Evolutionary conservation across 1,140 invertebrate genomes (phyloP).

Genomic region (Pinna nobilis): DNA sequence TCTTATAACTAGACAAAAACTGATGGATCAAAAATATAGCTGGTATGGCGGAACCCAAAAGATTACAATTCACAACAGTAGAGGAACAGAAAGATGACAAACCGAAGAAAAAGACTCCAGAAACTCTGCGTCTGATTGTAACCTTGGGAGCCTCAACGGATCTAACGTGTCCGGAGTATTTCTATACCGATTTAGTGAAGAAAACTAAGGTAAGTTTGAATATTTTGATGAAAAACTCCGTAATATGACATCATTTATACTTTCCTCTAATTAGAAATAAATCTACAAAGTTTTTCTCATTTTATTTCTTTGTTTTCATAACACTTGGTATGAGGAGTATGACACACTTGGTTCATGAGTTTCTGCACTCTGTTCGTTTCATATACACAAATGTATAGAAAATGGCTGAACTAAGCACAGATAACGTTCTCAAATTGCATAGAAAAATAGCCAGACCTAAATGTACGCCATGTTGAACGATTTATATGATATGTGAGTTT

Average conservation of each 20-base stretch:
- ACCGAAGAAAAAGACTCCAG: constrained; percentile 75
- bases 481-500: constrained; percentile 13
- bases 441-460: constrained; percentile 38
- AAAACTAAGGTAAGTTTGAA: constrained; percentile 79
- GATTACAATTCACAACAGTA: constrained; percentile 75
- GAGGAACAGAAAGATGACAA: constrained; percentile 68
- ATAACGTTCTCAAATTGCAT: constrained; percentile 41
- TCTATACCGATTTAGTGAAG: constrained; percentile 80
- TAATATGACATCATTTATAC: neutral
- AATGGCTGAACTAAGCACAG: constrained; percentile 52
- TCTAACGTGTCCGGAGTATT: constrained; percentile 81
- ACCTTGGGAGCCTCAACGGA: constrained; percentile 80
- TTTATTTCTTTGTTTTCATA: constrained; percentile 15
- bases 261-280: constrained; percentile 15
- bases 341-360: neutral
- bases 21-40: constrained; percentile 32
- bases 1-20: constrained; percentile 25
- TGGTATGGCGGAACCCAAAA: constrained; percentile 78
- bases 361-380: constrained; percentile 16
- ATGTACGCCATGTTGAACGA: constrained; percentile 54
- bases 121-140: constrained; percentile 79
- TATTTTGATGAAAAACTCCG: neutral
- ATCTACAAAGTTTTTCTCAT: constrained; percentile 3
- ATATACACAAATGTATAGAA: constrained; percentile 36
- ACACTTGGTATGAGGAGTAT: constrained; percentile 7